Conservation (phyloP, 2,797 vertebrate species). For the Euthynnus affinis region DNA sequence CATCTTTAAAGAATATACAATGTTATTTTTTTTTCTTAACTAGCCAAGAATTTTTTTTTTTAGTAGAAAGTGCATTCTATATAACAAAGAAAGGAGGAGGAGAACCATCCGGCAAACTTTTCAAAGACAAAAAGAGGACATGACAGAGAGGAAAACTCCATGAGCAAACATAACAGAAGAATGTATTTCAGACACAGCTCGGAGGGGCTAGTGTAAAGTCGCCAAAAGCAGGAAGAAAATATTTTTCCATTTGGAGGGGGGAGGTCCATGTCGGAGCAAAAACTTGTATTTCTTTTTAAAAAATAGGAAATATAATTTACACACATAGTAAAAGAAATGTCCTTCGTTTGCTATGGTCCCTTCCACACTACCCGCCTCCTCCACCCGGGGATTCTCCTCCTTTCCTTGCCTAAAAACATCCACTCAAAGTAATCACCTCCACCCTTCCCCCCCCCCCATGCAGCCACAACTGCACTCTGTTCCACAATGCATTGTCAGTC, state of each 20-base stretch:
- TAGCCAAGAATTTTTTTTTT: slow-evolving; percentile 89
- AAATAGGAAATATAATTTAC: slow-evolving; percentile 22
- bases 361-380: slow-evolving; percentile 56
- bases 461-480: slow-evolving; percentile 72
- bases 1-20: slow-evolving; percentile 89
- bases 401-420: slow-evolving; percentile 83
- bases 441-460: slow-evolving; percentile 52
- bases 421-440: slow-evolving; percentile 70
- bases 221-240: slow-evolving; percentile 58
- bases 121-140: slow-evolving; percentile 50
- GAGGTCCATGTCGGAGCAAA: slow-evolving; percentile 28
- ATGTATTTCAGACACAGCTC: slow-evolving; percentile 49
- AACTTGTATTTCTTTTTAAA: slow-evolving; percentile 6
- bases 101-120: slow-evolving; percentile 72
- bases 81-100: slow-evolving; percentile 88
- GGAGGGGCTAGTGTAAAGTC: slow-evolving; percentile 68
- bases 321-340: slow-evolving; percentile 49
- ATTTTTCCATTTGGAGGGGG: slow-evolving; percentile 32
- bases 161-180: slow-evolving; percentile 42
- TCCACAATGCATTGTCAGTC: slow-evolving; percentile 79
- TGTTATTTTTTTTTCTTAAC: slow-evolving; percentile 86
- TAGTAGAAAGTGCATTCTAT: slow-evolving; percentile 94
- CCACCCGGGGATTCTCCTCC: slow-evolving; percentile 79
- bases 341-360: slow-evolving; percentile 58
- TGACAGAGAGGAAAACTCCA: slow-evolving; percentile 15